Evolutionary conservation across 1,140 invertebrate species (phyloP).

Genomic region (Ostrea denselamellosa): DNA sequence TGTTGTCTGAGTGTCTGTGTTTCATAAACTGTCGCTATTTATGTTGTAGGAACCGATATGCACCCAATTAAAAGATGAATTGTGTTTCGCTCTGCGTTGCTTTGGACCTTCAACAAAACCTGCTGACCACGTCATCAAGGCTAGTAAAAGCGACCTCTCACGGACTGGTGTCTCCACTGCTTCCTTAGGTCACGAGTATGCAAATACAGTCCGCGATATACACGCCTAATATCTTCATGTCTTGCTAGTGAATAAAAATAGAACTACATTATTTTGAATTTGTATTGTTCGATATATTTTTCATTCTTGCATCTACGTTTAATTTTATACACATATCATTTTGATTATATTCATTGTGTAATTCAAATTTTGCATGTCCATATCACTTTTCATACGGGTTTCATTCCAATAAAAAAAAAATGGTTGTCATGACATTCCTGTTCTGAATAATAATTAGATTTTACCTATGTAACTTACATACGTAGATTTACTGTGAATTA

Average conservation of each 20-base stretch:
- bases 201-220: constrained; percentile 3
- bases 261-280: no score
- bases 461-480: not conserved
- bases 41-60: constrained; percentile 90
- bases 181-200: constrained; percentile 53
- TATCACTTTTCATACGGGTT: not conserved
- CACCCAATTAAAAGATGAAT: constrained; percentile 96
- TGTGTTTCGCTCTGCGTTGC: constrained; percentile 94
- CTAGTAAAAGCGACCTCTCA: constrained; percentile 62
- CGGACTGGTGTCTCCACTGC: constrained; percentile 72
- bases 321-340: not conserved
- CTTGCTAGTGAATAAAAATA: no score
- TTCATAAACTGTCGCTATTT: no score
- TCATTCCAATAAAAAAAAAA: not conserved
- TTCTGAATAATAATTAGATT: not conserved
- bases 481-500: no score
- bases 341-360: not conserved
- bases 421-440: not conserved
- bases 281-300: not conserved
- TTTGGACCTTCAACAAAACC: constrained; percentile 83
- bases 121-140: constrained; percentile 58
- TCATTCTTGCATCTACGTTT: not conserved
- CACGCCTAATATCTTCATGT: not conserved
- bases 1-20: no score
- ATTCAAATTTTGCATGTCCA: not conserved